phyloP scores from a whole-genome alignment of 2,888 invertebrate genomes.

The Calliphora vomitoria region DNA sequence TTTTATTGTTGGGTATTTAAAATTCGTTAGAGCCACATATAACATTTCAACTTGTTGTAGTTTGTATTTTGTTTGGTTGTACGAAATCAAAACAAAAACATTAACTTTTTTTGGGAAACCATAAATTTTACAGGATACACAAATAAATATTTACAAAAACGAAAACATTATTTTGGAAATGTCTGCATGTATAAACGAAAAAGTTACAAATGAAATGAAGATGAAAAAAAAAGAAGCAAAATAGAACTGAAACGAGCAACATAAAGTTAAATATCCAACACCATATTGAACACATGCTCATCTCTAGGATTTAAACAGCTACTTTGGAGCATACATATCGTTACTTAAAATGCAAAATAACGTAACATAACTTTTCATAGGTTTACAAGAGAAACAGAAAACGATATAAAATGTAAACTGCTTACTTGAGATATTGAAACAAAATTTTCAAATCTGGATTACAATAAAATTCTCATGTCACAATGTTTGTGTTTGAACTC shows the following conservation, averaged over 20 bases:
- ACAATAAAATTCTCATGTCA: no score
- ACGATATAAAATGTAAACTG: no score
- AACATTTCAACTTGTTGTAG: background rate
- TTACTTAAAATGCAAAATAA: no score
- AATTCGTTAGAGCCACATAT: background rate
- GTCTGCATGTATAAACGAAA: slow-evolving; percentile 39
- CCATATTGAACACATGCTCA: slow-evolving; percentile 65
- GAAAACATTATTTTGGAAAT: slow-evolving; percentile 63
- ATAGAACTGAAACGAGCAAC: slow-evolving; percentile 12
- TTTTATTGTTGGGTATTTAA: background rate
- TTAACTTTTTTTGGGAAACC: slow-evolving; percentile 57
- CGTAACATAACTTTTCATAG: no score
- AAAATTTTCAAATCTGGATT: no score
- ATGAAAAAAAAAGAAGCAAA: slow-evolving; percentile 29
- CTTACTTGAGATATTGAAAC: no score
- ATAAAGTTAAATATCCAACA: slow-evolving; percentile 66
- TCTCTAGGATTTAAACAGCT: slow-evolving; percentile 52
- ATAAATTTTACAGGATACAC: slow-evolving; percentile 64
- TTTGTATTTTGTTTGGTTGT: slow-evolving; percentile 12
- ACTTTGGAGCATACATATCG: background rate
- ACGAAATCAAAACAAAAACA: slow-evolving; percentile 65
- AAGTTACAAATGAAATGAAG: slow-evolving; percentile 28
- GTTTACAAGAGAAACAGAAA: no score
- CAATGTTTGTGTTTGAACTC: no score
- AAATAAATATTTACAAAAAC: slow-evolving; percentile 59